phyloP scores from a whole-genome alignment of 2,888 invertebrate genomes.

The Craniophora ligustri region DNA sequence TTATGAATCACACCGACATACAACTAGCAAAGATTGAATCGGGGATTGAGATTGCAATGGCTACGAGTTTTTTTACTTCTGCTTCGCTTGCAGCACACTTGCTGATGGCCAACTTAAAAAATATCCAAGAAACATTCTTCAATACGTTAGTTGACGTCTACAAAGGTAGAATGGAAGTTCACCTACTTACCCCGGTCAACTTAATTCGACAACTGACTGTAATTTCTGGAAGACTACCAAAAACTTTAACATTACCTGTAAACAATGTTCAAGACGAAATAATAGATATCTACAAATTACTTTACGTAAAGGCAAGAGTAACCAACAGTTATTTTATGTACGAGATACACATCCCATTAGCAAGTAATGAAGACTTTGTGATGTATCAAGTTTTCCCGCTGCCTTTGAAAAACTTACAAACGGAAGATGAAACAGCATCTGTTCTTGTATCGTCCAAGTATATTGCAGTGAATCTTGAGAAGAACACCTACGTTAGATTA shows the following conservation, averaged over 20 bases:
- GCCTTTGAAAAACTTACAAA: background rate
- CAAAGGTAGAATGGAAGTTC: constrained; percentile 13
- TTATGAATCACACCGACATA: constrained; percentile 2
- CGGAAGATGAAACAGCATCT: background rate
- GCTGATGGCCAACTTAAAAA: constrained; percentile 4
- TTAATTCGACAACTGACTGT: constrained; percentile 3
- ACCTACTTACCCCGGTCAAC: constrained; percentile 6
- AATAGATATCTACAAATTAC: constrained; percentile 4
- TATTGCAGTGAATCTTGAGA: too few relatives aligned
- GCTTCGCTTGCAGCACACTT: constrained; percentile 2
- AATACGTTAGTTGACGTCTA: constrained; percentile 7
- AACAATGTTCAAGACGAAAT: constrained; percentile 3
- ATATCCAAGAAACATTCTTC: constrained; percentile 10
- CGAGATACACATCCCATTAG: constrained; percentile 8
- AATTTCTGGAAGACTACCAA: constrained; percentile 5
- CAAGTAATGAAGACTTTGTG: constrained; percentile 4
- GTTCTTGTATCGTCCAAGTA: background rate
- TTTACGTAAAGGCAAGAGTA: constrained; percentile 7
- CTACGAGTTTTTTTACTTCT: constrained; percentile 8
- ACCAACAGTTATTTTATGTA: constrained; percentile 11
- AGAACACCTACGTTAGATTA: constrained; percentile 4
- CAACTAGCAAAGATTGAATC: constrained; percentile 1
- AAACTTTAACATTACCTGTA: constrained; percentile 2
- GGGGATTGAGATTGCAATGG: constrained; percentile 1
- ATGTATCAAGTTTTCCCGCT: background rate